These are phyloP conservation scores for Rhopalosiphum padi DNA, from an alignment of 1,140 invertebrate species.

Conservation along the genomic window DNA sequence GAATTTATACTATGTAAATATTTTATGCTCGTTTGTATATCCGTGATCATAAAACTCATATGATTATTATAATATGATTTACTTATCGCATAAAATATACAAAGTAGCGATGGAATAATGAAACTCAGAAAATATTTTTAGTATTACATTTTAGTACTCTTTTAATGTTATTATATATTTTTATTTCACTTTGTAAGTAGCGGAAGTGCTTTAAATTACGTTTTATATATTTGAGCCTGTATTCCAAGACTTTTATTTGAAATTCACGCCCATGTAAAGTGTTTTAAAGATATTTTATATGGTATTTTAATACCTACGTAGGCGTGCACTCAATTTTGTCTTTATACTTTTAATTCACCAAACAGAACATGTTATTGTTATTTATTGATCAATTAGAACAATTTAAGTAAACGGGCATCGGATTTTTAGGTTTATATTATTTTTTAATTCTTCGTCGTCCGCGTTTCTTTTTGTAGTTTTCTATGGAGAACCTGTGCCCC, in stretches of 20 bases:
- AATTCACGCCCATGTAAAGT: neutral
- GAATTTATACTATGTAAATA: too few species aligned
- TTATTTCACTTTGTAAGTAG: neutral
- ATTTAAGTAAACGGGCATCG: neutral
- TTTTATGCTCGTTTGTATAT: too few species aligned
- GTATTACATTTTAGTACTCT: neutral
- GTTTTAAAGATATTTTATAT: constrained; percentile 32
- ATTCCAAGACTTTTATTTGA: constrained; percentile 1
- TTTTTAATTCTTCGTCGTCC: too few species aligned
- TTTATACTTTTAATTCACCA: neutral
- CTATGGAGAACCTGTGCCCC: neutral
- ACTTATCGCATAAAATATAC: neutral
- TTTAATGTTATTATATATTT: neutral
- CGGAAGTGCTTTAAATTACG: neutral
- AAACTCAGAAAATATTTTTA: neutral
- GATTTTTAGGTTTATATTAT: neutral
- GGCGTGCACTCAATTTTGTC: neutral
- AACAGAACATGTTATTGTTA: neutral
- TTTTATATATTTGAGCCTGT: neutral
- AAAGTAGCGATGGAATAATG: neutral
- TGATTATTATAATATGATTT: neutral
- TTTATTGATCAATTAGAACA: neutral
- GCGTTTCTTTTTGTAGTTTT: neutral
- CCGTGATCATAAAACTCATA: neutral
- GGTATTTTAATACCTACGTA: constrained; percentile 6